phyloP scores from a whole-genome alignment of 35 echinoderm and acorn worm species.

The Strongylocentrotus purpuratus region DNA sequence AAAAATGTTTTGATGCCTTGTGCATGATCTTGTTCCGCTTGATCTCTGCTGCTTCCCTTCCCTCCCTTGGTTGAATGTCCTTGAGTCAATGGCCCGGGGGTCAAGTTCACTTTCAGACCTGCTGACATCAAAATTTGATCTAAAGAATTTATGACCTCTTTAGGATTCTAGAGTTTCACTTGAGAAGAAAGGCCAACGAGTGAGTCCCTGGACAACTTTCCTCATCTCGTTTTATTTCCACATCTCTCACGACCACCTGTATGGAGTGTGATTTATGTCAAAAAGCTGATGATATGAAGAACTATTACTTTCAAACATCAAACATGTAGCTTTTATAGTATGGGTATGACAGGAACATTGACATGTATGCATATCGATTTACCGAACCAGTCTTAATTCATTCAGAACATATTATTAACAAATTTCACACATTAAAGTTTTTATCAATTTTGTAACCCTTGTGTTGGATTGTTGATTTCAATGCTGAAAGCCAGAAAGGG shows the following conservation, averaged over 20 bases:
- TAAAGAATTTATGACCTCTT: constrained; percentile 19
- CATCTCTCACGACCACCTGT: not conserved
- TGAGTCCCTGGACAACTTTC: not conserved
- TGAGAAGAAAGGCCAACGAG: not conserved
- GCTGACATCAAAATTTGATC: not conserved
- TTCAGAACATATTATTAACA: too few relatives aligned
- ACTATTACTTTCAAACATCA: not conserved
- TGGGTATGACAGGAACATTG: too few relatives aligned
- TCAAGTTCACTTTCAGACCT: not conserved
- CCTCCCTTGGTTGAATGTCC: not conserved
- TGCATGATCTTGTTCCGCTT: not conserved
- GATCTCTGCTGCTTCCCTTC: not conserved
- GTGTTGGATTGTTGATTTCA: too few relatives aligned
- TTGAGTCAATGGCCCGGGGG: not conserved
- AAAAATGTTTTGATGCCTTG: not conserved
- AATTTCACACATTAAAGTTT: too few relatives aligned
- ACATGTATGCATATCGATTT: too few relatives aligned
- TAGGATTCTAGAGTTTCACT: not conserved
- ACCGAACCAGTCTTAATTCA: too few relatives aligned
- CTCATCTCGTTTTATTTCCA: not conserved
- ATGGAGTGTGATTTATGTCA: not conserved
- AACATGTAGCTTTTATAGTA: too few relatives aligned
- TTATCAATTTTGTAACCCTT: too few relatives aligned
- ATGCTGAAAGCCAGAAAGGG: too few relatives aligned
- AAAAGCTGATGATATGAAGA: not conserved